Evolutionary conservation across 1,140 invertebrate genomes (phyloP).

Genomic region (Notospermus geniculatus): DNA sequence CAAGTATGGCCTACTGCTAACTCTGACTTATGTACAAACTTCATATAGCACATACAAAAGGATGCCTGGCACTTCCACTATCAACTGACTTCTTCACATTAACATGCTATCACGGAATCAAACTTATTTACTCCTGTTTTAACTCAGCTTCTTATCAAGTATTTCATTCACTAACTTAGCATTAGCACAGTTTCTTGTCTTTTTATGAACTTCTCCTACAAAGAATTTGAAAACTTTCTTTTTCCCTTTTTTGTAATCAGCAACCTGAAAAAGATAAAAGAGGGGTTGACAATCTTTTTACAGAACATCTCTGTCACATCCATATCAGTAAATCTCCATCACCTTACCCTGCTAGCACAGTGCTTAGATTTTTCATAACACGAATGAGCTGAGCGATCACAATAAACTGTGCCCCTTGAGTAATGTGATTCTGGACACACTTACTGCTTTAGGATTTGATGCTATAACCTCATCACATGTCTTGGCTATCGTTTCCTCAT

Average conservation of each 20-base stretch:
- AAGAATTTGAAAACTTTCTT: slow-evolving; percentile 67
- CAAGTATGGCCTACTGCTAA: no score
- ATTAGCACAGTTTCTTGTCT: slow-evolving; percentile 64
- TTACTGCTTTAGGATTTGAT: slow-evolving; percentile 63
- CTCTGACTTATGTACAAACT: no score
- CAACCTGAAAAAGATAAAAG: slow-evolving; percentile 27
- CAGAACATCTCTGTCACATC: neutral
- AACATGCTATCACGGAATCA: no score
- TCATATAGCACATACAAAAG: no score
- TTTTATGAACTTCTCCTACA: slow-evolving; percentile 61
- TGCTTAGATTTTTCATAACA: no score
- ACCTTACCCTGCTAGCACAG: no score
- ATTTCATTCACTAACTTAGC: slow-evolving; percentile 12
- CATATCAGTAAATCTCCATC: no score
- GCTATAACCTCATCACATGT: slow-evolving; percentile 65
- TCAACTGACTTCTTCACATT: no score
- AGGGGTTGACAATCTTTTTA: neutral
- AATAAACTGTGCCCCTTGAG: no score
- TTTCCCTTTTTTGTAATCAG: slow-evolving; percentile 69
- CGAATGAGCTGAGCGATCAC: slow-evolving; percentile 18
- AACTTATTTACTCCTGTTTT: no score
- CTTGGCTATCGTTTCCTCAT: slow-evolving; percentile 62
- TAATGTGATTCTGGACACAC: slow-evolving; percentile 26
- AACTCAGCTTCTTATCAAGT: slow-evolving; percentile 8
- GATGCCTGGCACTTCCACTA: no score